Base-by-base conservation (phyloP, 2,888 invertebrate species). In the Ceriagrion tenellum region DNA sequence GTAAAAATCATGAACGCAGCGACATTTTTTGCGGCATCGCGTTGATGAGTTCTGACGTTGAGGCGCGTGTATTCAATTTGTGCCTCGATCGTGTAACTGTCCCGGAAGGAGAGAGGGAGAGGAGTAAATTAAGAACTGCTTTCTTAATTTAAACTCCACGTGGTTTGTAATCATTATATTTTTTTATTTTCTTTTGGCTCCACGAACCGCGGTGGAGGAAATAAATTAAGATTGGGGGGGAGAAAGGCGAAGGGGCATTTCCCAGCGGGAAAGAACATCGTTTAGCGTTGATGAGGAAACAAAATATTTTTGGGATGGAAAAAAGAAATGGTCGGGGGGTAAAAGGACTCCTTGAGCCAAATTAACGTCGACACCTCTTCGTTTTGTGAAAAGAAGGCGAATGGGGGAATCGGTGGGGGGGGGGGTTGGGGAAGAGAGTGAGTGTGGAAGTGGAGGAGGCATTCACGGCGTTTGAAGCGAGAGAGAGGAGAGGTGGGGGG, bases 291-390 rank as follows among this genome's bases (percentile, higher is more conserved):
- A 81, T 81, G 30, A 81, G 35, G 35, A 81, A 81, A 81, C 81
- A 81, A 81, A 81, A 81, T 81, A 81, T 81, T 81, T 81, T 20
- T 3, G 18, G 30, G 74, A 35, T 59, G 59, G 35, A 81, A 81
- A 35, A 30, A 81, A 47, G 47, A 47, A 81, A 81, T 35, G 81
- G n/a, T n/a, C n/a, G 81, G 18, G 26, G 35, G 26, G 12, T 4
- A 69, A 20, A 69, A 35, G 35, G 81, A 69, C 81, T 35, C 81
- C 81, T 81, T 35, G 81, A 81, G 81, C 81, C 35, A 81, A 81
- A 81, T 81, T 81, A 35, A 81, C 81, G 81, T 81, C 81, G 81
- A 81, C 81, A 81, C 81, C 81, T 81, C 81, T 81, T 81, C 81
- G 81, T 81, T 81, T 59, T 59, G 59, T 81, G 81, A 81, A 69